These are phyloP conservation scores for Ceratina japonica DNA, from an alignment of 1,140 invertebrate genomes.

Conservation along the genomic window DNA sequence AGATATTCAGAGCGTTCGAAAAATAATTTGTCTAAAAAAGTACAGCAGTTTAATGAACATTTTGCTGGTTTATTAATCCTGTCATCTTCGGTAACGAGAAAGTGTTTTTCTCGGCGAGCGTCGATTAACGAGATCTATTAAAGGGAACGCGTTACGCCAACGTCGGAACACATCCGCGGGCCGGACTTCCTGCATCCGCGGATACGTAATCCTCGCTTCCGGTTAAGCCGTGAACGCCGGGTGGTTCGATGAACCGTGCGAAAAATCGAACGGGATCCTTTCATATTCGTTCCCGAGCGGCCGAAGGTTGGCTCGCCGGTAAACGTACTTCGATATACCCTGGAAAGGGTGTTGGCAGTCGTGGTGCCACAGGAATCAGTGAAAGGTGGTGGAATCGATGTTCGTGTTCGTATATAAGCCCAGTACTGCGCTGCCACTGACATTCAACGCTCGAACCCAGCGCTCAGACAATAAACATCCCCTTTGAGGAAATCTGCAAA, in stretches of 20 bases:
- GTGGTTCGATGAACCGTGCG: conserved; percentile 33
- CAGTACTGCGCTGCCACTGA: conserved; percentile 41
- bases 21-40: too few species aligned
- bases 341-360: conserved; percentile 46
- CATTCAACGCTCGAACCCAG: conserved; percentile 64
- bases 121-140: too few species aligned
- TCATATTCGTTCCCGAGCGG: conserved; percentile 51
- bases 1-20: too few species aligned
- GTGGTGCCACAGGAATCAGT: conserved; percentile 53
- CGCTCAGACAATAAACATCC: conserved; percentile 50
- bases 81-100: background rate
- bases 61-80: too few species aligned
- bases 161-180: background rate
- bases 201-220: conserved; percentile 33
- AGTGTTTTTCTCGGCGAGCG: background rate
- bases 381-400: conserved; percentile 75
- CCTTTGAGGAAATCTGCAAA: conserved; percentile 37
- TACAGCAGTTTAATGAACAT: too few species aligned
- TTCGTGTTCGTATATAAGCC: conserved; percentile 77
- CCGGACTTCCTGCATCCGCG: conserved; percentile 3
- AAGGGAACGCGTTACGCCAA: conserved; percentile 9
- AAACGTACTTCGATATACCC: conserved; percentile 32
- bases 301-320: conserved; percentile 6
- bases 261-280: conserved; percentile 40
- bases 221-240: background rate